Evolutionary conservation across 1,140 invertebrate genomes (phyloP), one percentile per base, ranked within the genome.

Genomic region (Brachionus koreanus): DNA sequence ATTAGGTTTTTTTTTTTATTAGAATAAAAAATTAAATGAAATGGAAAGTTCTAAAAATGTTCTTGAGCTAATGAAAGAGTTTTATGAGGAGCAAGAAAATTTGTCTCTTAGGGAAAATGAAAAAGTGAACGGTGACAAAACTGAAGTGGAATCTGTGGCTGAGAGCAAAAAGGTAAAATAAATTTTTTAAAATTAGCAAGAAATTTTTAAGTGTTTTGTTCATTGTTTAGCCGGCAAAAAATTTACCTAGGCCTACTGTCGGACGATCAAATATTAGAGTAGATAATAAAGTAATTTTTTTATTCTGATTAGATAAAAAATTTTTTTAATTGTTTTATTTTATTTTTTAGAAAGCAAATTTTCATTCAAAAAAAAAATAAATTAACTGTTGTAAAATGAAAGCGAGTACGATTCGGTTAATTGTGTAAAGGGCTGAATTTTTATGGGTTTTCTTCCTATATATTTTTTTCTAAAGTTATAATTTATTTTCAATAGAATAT

Each of bases 11-110:
- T 29, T 37, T 12, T 35, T 35, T n/a, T 33, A 49, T n/a, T n/a
- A 77, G 74, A 77, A 79, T 35, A 79, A 79, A 79, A 79, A 79
- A 29, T 5, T 79, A 43, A 43, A 79, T 33, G 76, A 79, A 65
- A 79, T 79, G 19, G 19, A 39, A 12, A 39, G 25, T 61, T 25
- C 33, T 12, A 65, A 65, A 79, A 79, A 57, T 25, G 76, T 65
- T 1, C 76, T 61, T 0, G 76, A 79, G 16, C 37, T 79, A 16
- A 79, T 79, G 76, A 42, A 37, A 39, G 76, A 79, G 12, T 42
- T 79, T 39, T 25, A n/a, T 6, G 37, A 79, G 19, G 76, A 79
- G 19, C 76, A 79, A 79, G 76, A 79, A 61, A 74, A 74, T 46
- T 74, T 74, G 23, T 74, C 69, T 43, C 25, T 74, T 43, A 74